phyloP scores from a whole-genome alignment of 2,113 vertebrate genomes.

The Channa maculata region DNA sequence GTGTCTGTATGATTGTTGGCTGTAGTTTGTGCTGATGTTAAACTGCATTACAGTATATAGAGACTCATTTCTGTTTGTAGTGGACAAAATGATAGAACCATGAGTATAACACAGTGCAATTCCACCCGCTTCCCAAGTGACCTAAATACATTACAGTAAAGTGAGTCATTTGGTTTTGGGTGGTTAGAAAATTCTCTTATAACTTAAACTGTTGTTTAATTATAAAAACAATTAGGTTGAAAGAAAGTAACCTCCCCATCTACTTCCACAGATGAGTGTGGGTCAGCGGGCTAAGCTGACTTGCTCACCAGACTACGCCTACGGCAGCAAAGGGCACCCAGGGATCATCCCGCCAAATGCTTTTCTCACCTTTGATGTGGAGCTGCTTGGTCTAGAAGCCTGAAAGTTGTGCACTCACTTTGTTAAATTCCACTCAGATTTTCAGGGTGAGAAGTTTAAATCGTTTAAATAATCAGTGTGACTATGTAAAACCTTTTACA shows the following conservation, averaged over 20 bases:
- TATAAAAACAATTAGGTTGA: background rate
- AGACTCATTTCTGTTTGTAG: no score
- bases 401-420: constrained; percentile 79
- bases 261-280: constrained; percentile 89
- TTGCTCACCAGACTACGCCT: constrained; percentile 93
- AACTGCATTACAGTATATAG: no score
- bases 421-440: constrained; percentile 70
- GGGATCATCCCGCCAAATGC: constrained; percentile 93
- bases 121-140: no score
- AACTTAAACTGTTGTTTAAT: background rate
- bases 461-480: background rate
- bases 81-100: no score
- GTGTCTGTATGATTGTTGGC: no score
- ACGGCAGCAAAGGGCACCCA: constrained; percentile 90
- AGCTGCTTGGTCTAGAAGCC: constrained; percentile 90
- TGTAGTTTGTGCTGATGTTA: background rate
- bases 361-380: constrained; percentile 93
- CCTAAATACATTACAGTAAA: no score
- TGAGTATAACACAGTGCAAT: no score
- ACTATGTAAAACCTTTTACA: no score
- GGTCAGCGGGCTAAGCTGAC: constrained; percentile 92
- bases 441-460: constrained; percentile 70
- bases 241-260: background rate
- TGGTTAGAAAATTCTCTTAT: no score
- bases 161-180: no score